These are phyloP conservation scores for Cairina moschata DNA, from an alignment of 2,113 vertebrate genomes.

Conservation along the genomic window DNA sequence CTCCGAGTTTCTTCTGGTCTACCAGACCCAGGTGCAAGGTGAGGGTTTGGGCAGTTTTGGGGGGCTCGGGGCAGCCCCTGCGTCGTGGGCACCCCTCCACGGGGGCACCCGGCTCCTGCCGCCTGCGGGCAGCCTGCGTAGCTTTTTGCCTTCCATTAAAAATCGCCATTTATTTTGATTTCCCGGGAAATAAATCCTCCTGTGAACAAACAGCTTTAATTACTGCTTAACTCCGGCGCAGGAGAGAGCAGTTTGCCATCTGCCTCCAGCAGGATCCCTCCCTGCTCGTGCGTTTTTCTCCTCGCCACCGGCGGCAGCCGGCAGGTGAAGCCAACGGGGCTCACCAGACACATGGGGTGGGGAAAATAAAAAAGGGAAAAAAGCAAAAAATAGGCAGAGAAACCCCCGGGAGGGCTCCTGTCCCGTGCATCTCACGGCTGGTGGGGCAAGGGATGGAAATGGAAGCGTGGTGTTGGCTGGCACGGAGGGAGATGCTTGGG, in stretches of 20 bases:
- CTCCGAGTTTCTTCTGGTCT: conserved; percentile 88
- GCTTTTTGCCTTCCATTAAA: background rate
- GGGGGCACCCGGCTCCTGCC: background rate
- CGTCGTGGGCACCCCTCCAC: background rate
- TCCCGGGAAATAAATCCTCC: background rate
- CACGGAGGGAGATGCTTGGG: background rate
- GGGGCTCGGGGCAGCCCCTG: rapidly evolving
- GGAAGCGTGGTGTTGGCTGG: background rate
- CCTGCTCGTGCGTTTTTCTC: background rate
- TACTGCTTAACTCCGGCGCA: background rate
- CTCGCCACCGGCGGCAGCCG: background rate
- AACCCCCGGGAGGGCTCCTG: rapidly evolving
- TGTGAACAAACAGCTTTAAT: background rate
- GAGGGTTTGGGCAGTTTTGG: background rate
- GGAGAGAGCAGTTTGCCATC: background rate
- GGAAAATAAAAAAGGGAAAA: background rate
- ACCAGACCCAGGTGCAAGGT: conserved; percentile 99
- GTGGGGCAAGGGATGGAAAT: background rate
- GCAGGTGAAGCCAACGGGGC: background rate
- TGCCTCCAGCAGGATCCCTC: background rate
- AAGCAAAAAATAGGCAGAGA: background rate
- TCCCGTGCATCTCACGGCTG: background rate
- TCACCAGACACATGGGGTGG: background rate
- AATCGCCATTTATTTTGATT: background rate
- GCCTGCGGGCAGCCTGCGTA: background rate